These are phyloP conservation scores for Microctonus hyperodae DNA, from an alignment of 2,888 invertebrate species.

Conservation along the genomic window DNA sequence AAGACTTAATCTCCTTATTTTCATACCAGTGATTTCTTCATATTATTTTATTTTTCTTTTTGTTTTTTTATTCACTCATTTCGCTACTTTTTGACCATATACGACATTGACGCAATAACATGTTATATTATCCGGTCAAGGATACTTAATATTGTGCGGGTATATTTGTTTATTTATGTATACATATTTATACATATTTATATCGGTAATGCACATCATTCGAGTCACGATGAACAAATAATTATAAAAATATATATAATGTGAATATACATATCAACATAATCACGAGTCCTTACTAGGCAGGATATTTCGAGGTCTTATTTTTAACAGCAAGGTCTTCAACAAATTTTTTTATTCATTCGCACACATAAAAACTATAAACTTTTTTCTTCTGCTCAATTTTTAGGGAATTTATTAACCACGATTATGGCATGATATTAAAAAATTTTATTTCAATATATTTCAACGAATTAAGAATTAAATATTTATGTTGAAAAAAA, in stretches of 20 bases:
- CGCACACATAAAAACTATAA: not conserved
- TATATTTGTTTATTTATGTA: too few species aligned
- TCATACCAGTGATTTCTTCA: not conserved
- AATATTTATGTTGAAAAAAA: not conserved
- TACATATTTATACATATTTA: too few species aligned
- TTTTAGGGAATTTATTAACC: not conserved
- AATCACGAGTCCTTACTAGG: not conserved
- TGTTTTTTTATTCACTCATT: not conserved
- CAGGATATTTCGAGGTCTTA: constrained; percentile 15
- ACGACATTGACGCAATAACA: not conserved
- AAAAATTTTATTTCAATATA: not conserved
- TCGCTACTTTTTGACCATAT: not conserved
- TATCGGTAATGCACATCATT: constrained; percentile 12
- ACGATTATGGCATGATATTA: not conserved
- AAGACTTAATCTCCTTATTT: not conserved
- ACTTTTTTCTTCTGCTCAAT: not conserved
- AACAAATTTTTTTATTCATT: not conserved
- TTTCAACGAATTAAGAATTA: not conserved
- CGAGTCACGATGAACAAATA: constrained; percentile 12
- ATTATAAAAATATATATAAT: constrained; percentile 4
- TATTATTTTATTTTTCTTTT: not conserved
- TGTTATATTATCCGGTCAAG: constrained; percentile 19
- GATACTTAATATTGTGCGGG: constrained; percentile 1
- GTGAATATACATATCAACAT: not conserved
- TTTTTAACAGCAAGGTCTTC: constrained; percentile 5